Base-by-base conservation (phyloP, 2,113 vertebrate genomes). In the Desmodus rotundus region DNA sequence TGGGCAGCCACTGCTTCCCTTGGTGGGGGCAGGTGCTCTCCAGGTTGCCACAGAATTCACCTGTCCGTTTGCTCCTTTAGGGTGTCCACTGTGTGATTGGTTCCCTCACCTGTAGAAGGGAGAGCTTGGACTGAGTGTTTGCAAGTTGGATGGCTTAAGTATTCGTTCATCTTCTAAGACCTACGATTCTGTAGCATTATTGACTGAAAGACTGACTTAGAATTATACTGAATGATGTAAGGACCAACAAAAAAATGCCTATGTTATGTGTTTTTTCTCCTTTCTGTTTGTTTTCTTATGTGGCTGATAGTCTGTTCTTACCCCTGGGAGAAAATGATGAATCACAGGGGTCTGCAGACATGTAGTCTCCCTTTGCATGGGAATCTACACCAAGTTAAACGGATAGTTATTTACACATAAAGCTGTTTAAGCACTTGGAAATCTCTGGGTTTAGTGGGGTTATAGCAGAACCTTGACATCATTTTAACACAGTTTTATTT, bases 401-500 rank as follows among this genome's bases (percentile, higher is more conserved):
- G 68, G 89, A 67, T 84, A 94, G 67, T 82, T 95, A 85, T 89
- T 89, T 84, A 63, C 88, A 67, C 50, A n/a, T 26, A 82, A 92
- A 87, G 68, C 85, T 83, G 28, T 88, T 95, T 89, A 97, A 96
- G 81, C 87, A 73, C 2, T 38, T 9, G 2, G 77, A 97, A 98
- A 95, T 96, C 95, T 95, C 77, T 82, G 74, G 83, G 88, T 98
- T 96, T 96, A 78, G 92, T 95, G 87, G 41, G 84, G 90, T 94
- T 98, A 97, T 96, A 97, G 97, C 96, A 98, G 93, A 95, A 78
- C 87, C 56, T 94, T 87, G 91, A 95, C 82, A 89, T 96, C 67
- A 85, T 77, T 97, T 92, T 91, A 97, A 87, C 84, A 86, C 56
- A 73, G 88, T 83, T 89, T 90, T 97, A 72, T 78, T 93, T 97